Conservation (phyloP, 2,888 invertebrate genomes). For the Arctia plantaginis region DNA sequence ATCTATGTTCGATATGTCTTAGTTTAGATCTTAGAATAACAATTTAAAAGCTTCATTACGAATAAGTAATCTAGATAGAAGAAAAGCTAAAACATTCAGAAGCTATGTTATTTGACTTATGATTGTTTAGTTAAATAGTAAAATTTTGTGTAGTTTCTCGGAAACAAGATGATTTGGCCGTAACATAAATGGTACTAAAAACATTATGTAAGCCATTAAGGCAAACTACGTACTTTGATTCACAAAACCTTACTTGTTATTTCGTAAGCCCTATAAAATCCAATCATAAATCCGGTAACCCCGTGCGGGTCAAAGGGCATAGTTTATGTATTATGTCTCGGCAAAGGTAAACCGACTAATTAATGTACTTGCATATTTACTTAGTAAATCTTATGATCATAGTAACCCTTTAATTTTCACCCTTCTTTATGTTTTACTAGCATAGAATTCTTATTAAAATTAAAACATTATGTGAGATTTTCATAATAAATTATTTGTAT, state of each 20-base stretch:
- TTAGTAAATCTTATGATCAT: constrained; percentile 32
- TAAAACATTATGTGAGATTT: not conserved
- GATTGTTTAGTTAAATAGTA: not conserved
- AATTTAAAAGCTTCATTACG: not conserved
- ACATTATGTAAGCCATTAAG: not conserved
- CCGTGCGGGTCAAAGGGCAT: constrained; percentile 43
- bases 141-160: not conserved
- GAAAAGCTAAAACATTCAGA: not conserved
- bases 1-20: not conserved
- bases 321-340: constrained; percentile 43
- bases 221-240: constrained; percentile 18
- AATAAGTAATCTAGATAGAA: not conserved
- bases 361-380: constrained; percentile 39
- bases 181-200: constrained; percentile 1
- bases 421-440: not conserved
- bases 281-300: constrained; percentile 44
- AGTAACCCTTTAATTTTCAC: constrained; percentile 13
- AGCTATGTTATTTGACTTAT: not conserved
- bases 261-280: constrained; percentile 38
- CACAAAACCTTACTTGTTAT: constrained; percentile 27
- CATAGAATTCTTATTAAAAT: not conserved
- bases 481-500: not conserved
- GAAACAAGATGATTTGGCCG: not conserved
- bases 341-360: constrained; percentile 40
- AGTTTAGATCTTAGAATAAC: not conserved